These are phyloP conservation scores for Drosophila baimaii DNA, from an alignment of 1,140 invertebrate species.

Conservation along the genomic window DNA sequence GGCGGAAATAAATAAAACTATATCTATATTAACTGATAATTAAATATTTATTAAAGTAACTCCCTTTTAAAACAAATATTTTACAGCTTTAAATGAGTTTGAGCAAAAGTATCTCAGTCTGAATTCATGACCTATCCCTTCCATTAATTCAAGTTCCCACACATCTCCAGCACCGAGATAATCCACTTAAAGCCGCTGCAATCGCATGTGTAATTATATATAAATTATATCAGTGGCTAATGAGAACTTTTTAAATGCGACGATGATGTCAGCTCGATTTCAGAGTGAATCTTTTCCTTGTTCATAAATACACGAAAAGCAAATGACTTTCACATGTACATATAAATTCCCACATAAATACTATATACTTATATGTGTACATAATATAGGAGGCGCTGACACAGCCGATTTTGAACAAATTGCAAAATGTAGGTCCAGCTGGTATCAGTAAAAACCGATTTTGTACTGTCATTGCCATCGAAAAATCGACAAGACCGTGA, in stretches of 20 bases:
- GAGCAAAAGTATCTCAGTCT: neutral
- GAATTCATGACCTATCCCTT: conserved; percentile 34
- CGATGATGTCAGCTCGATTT: conserved; percentile 46
- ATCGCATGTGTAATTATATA: conserved; percentile 31
- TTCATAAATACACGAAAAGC: conserved; percentile 31
- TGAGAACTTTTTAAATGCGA: conserved; percentile 35
- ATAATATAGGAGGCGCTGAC: neutral
- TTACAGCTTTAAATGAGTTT: neutral
- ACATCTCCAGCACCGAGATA: conserved; percentile 4
- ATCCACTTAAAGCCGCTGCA: conserved; percentile 17
- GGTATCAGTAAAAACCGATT: conserved; percentile 32
- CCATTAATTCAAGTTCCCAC: conserved; percentile 16
- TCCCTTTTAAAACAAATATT: neutral
- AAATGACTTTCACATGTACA: conserved; percentile 46
- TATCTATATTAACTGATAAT: neutral
- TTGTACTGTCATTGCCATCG: conserved; percentile 25
- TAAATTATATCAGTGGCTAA: conserved; percentile 28
- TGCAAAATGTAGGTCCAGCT: conserved; percentile 38
- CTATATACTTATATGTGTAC: conserved; percentile 1
- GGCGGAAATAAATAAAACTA: neutral
- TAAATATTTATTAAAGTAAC: neutral
- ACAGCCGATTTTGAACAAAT: conserved; percentile 8
- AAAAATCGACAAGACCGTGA: conserved; percentile 12
- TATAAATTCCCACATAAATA: neutral
- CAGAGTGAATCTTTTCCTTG: conserved; percentile 44